These are phyloP conservation scores for Stichodactyla helianthus DNA, from an alignment of 64 coral and sea anemone species.

Conservation along the genomic window DNA sequence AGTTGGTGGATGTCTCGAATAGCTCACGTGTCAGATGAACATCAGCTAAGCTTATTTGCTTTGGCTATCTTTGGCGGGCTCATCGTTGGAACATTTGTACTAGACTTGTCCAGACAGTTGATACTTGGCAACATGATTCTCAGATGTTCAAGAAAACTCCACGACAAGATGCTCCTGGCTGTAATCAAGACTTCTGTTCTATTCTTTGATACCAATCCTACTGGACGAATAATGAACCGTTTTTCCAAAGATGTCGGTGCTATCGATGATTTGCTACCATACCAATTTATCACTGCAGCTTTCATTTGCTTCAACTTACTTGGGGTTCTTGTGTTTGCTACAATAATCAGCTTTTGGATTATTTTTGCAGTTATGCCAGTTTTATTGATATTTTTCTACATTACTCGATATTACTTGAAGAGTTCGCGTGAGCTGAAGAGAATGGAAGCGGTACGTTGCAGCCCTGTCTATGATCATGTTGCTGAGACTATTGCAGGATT, in stretches of 20 bases:
- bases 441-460: slow-evolving; percentile 44
- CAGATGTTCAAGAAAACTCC: background rate
- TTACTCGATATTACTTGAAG: slow-evolving; percentile 23
- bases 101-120: background rate
- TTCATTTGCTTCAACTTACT: background rate
- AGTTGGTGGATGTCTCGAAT: too few species aligned
- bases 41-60: too few species aligned
- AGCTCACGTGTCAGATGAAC: too few species aligned
- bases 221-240: slow-evolving; percentile 61
- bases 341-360: background rate
- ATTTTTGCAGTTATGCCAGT: background rate
- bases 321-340: background rate
- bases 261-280: slow-evolving; percentile 15
- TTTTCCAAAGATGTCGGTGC: slow-evolving; percentile 57
- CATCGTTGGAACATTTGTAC: too few species aligned
- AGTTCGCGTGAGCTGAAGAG: slow-evolving; percentile 42
- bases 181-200: slow-evolving; percentile 29
- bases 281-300: background rate
- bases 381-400: slow-evolving; percentile 13
- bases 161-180: slow-evolving; percentile 37
- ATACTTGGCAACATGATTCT: too few species aligned
- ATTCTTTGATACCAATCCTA: slow-evolving; percentile 62
- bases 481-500: slow-evolving; percentile 21
- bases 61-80: too few species aligned
- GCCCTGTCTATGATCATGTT: slow-evolving; percentile 48